Conservation (phyloP, 1,140 invertebrate species). For the Agrilus planipennis region DNA sequence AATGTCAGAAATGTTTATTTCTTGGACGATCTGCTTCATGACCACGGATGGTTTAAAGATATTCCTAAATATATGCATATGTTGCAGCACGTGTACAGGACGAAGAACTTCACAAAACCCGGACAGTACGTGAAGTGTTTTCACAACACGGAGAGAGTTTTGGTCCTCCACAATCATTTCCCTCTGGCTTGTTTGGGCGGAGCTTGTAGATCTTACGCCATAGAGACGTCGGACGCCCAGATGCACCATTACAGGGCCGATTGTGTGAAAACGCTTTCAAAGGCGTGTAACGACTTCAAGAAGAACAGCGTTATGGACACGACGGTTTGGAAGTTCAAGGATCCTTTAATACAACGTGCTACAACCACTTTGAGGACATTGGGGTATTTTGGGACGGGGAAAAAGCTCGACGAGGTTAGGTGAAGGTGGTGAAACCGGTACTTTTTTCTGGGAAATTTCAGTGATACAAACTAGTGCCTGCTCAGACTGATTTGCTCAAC, state of each 20-base stretch:
- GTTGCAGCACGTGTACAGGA: constrained; percentile 84
- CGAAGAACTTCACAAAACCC: constrained; percentile 84
- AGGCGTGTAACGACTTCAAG: constrained; percentile 70
- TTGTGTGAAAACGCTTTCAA: constrained; percentile 81
- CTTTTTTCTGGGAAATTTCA: no score
- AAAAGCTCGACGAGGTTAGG: constrained; percentile 1
- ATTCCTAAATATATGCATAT: constrained; percentile 87
- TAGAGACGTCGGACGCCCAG: constrained; percentile 73
- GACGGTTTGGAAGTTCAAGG: constrained; percentile 79
- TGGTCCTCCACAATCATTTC: constrained; percentile 88
- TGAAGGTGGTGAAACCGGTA: no score
- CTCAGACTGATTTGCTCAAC: no score
- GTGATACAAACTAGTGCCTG: no score
- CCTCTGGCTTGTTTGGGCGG: constrained; percentile 77
- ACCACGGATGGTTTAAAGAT: constrained; percentile 69
- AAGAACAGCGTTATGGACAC: constrained; percentile 74
- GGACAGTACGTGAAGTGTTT: constrained; percentile 92
- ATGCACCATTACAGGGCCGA: constrained; percentile 88
- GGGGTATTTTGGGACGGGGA: constrained; percentile 48
- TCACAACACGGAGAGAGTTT: constrained; percentile 78
- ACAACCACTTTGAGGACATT: constrained; percentile 56
- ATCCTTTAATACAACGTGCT: constrained; percentile 55
- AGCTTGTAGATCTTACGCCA: constrained; percentile 74
- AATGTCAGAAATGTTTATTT: constrained; percentile 93
- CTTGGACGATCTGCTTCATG: constrained; percentile 75